A percentile compares a stretch with the other conserved stretches of the same genome.
Evolutionary conservation across 2,888 invertebrate species (phyloP).

Genomic region (Trilocha varians): DNA sequence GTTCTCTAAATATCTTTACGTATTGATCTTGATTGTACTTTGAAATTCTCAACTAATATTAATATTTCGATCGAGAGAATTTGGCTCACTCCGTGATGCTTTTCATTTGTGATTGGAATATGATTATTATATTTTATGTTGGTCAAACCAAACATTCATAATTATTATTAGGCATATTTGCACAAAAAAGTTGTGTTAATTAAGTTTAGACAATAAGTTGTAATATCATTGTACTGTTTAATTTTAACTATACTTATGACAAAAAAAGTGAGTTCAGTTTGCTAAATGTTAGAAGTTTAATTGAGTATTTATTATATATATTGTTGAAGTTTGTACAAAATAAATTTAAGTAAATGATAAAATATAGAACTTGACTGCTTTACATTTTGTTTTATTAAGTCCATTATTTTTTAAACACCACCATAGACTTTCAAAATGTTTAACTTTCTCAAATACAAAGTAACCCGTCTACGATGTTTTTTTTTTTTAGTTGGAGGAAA

Average conservation of each 20-base stretch:
- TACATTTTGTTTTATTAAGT: conserved; percentile 46
- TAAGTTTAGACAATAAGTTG: conserved; percentile 75
- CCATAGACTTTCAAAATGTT: no score
- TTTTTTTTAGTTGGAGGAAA: no score
- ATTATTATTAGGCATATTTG: conserved; percentile 72
- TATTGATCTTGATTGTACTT: background rate
- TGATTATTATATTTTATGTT: conserved; percentile 33
- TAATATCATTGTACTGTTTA: conserved; percentile 67
- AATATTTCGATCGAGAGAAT: background rate
- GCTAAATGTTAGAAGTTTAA: conserved; percentile 74
- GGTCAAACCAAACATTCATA: conserved; percentile 66
- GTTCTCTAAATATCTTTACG: background rate
- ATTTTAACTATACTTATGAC: conserved; percentile 67
- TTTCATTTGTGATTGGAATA: background rate
- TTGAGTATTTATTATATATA: conserved; percentile 75
- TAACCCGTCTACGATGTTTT: no score
- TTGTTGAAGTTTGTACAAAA: conserved; percentile 76
- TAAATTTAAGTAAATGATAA: conserved; percentile 75
- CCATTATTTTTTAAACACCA: background rate
- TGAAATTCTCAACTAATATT: background rate
- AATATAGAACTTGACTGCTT: conserved; percentile 76
- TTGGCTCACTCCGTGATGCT: background rate
- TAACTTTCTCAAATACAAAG: no score
- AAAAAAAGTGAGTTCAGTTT: conserved; percentile 74
- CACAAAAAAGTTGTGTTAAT: conserved; percentile 74